These are phyloP conservation scores for Percopsis transmontana DNA, from an alignment of 2,113 vertebrate species.

Conservation along the genomic window DNA sequence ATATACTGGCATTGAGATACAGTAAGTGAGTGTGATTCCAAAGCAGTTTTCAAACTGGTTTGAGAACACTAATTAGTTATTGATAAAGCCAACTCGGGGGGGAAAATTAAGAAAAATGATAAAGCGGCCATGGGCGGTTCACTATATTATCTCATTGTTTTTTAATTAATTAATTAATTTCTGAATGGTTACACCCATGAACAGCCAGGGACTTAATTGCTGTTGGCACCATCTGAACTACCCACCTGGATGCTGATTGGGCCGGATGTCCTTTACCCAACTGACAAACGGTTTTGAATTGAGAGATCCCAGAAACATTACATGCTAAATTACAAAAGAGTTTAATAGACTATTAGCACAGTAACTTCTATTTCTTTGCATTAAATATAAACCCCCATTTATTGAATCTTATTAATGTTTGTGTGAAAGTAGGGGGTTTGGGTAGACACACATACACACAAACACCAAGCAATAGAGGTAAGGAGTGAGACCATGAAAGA, in stretches of 20 bases:
- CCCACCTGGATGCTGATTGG: too few species aligned
- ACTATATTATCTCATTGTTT: conserved; percentile 36
- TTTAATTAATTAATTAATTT: conserved; percentile 55
- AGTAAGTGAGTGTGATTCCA: conserved; percentile 45
- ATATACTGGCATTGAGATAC: conserved; percentile 32
- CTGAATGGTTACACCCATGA: conserved; percentile 22
- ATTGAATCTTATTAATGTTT: too few species aligned
- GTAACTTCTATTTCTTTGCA: too few species aligned
- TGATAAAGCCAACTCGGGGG: conserved; percentile 43
- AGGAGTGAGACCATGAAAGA: neutral
- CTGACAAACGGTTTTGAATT: too few species aligned
- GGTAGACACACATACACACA: neutral
- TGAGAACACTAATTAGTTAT: conserved; percentile 66
- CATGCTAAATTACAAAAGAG: too few species aligned
- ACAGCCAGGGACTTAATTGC: too few species aligned
- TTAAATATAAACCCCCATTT: too few species aligned
- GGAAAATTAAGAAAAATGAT: conserved; percentile 19
- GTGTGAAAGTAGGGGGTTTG: neutral
- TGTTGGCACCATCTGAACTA: too few species aligned
- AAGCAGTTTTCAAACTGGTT: conserved; percentile 58
- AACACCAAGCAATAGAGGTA: neutral
- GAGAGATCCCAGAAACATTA: too few species aligned
- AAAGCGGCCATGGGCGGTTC: conserved; percentile 4
- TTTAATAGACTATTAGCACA: too few species aligned
- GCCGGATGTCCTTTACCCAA: too few species aligned